phyloP scores from a whole-genome alignment of 2,797 vertebrate genomes.

The Brachymystax lenok region DNA sequence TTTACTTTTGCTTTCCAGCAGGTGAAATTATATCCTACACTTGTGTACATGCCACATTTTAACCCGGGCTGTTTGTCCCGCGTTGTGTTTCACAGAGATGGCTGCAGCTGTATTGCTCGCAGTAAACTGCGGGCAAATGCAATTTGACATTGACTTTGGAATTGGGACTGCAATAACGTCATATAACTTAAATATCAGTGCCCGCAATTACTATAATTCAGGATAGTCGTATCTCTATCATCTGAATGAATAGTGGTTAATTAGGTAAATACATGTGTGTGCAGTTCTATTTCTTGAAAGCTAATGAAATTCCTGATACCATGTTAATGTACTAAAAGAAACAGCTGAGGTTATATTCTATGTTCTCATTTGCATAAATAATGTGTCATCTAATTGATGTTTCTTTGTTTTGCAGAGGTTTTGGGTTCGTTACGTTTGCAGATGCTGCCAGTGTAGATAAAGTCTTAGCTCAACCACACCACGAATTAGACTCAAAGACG shows the following conservation, averaged over 20 bases:
- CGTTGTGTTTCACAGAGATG: slow-evolving; percentile 39
- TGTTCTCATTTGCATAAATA: not conserved
- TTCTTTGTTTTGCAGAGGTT: slow-evolving; percentile 85
- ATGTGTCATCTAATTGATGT: slow-evolving; percentile 21
- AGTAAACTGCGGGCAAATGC: slow-evolving; percentile 76
- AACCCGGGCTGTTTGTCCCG: slow-evolving; percentile 50
- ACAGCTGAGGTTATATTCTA: not conserved
- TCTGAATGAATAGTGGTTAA: slow-evolving; percentile 35
- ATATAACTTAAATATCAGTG: slow-evolving; percentile 35
- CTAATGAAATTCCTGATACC: not conserved
- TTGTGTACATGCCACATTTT: slow-evolving; percentile 42
- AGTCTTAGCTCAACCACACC: slow-evolving; percentile 98
- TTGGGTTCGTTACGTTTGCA: slow-evolving; percentile 98
- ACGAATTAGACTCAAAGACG: slow-evolving; percentile 99
- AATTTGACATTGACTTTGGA: slow-evolving; percentile 84
- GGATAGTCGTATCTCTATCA: slow-evolving; percentile 49
- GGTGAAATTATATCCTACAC: slow-evolving; percentile 50
- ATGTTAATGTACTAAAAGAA: not conserved
- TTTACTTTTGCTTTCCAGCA: slow-evolving; percentile 59
- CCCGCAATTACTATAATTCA: slow-evolving; percentile 36
- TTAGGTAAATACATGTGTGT: not conserved
- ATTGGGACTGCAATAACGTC: slow-evolving; percentile 63
- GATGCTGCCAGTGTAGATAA: slow-evolving; percentile 99
- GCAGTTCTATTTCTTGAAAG: not conserved
- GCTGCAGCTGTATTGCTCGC: slow-evolving; percentile 49